Evolutionary conservation across 2,113 vertebrate species (phyloP).

Genomic region (Petromus typicus): DNA sequence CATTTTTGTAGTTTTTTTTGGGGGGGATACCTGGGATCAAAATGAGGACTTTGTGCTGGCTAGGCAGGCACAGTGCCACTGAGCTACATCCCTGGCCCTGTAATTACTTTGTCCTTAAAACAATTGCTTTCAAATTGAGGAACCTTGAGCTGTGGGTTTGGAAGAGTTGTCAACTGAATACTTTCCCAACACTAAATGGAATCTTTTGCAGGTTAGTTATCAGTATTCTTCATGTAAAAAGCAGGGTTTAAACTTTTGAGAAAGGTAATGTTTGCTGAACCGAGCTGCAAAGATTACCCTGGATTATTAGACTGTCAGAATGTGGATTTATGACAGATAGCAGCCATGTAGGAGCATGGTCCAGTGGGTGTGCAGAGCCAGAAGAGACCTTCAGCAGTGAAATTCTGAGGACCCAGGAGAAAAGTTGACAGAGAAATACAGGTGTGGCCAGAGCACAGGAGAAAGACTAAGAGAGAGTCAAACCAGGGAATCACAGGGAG

Average conservation of each 20-base stretch:
- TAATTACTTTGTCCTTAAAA: constrained; percentile 4
- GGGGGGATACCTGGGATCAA: too few species aligned
- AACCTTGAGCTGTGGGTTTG: background rate
- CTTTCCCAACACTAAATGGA: background rate
- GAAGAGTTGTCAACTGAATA: background rate
- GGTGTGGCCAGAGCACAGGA: background rate
- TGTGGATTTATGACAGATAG: background rate
- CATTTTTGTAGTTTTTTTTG: background rate
- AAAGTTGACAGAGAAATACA: background rate
- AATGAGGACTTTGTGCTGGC: too few species aligned
- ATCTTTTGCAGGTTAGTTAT: constrained; percentile 28
- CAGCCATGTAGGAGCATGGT: background rate
- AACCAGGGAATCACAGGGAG: background rate
- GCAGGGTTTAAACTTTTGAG: background rate
- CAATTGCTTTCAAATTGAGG: background rate
- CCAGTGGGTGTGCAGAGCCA: background rate
- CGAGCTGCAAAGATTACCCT: background rate
- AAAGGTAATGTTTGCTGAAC: background rate
- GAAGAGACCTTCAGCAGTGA: background rate
- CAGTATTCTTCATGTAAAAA: background rate
- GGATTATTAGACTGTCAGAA: background rate
- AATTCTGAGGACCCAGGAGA: background rate
- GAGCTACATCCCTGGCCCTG: too few species aligned
- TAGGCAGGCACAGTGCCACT: too few species aligned
- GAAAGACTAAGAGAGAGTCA: background rate